These are phyloP conservation scores for Lithobates pipiens DNA, from an alignment of 2,797 vertebrate genomes.

Conservation along the genomic window DNA sequence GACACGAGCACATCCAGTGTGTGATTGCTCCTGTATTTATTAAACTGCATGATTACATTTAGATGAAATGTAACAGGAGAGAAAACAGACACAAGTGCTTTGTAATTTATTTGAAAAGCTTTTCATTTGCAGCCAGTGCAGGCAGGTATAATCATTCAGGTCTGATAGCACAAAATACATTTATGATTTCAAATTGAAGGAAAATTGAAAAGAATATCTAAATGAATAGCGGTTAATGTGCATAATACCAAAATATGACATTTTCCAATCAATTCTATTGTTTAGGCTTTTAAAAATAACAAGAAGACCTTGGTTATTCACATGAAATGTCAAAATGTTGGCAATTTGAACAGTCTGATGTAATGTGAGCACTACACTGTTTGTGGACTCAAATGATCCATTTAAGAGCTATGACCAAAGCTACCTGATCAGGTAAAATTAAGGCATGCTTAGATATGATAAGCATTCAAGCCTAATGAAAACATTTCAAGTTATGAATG, in stretches of 20 bases:
- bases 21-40: slow-evolving; percentile 11
- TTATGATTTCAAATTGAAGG: slow-evolving; percentile 16
- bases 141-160: neutral
- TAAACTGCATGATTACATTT: slow-evolving; percentile 14
- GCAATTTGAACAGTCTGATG: neutral
- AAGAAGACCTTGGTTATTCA: neutral
- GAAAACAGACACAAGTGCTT: slow-evolving; percentile 36
- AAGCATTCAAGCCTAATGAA: no score
- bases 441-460: no score
- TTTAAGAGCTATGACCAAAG: neutral
- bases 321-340: neutral
- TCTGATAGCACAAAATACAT: slow-evolving; percentile 19
- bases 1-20: neutral
- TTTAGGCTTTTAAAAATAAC: neutral
- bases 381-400: neutral
- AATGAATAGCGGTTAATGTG: neutral
- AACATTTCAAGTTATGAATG: no score
- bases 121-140: slow-evolving; percentile 37
- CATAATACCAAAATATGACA: slow-evolving; percentile 6
- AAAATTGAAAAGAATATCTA: slow-evolving; percentile 23
- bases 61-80: neutral
- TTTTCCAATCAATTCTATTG: slow-evolving; percentile 1
- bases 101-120: slow-evolving; percentile 46
- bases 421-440: no score
- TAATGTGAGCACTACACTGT: neutral